phyloP scores from a whole-genome alignment of 2,797 vertebrate species.

The Huso huso region DNA sequence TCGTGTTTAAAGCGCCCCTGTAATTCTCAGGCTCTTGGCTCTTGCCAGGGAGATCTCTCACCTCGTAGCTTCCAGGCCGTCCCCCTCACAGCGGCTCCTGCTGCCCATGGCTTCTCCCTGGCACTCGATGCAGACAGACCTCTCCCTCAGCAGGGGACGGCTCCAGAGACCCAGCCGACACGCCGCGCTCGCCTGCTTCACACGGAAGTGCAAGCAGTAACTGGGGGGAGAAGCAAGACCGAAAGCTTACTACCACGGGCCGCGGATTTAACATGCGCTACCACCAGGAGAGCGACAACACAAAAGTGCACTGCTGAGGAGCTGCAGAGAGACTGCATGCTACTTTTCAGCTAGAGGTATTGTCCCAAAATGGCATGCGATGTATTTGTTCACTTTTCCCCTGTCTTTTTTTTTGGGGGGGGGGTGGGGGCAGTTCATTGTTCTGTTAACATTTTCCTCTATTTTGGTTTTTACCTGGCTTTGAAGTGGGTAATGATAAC shows the following conservation, averaged over 20 bases:
- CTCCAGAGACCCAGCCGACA: slow-evolving; percentile 66
- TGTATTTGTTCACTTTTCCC: no score
- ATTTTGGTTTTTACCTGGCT: no score
- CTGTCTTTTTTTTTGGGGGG: no score
- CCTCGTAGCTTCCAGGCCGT: slow-evolving; percentile 61
- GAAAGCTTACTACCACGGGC: background rate
- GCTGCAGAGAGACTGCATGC: background rate
- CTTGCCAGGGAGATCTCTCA: slow-evolving; percentile 25
- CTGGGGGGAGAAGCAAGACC: slow-evolving; percentile 36
- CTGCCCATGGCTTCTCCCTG: slow-evolving; percentile 51
- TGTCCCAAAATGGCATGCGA: no score
- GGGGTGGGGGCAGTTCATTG: no score
- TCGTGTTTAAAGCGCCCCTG: no score
- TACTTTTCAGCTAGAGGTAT: background rate
- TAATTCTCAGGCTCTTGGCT: background rate
- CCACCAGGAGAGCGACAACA: background rate
- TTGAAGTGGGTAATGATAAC: no score
- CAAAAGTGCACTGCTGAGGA: slow-evolving; percentile 3
- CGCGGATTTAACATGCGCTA: background rate
- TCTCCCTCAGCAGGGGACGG: slow-evolving; percentile 53
- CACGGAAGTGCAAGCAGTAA: slow-evolving; percentile 68
- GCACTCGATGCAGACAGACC: slow-evolving; percentile 64
- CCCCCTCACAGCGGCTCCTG: slow-evolving; percentile 54
- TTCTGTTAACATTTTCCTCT: no score
- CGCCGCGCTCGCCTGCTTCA: slow-evolving; percentile 56